phyloP scores from a whole-genome alignment of 2,113 vertebrate species.

The Benitochromis conjunctus region DNA sequence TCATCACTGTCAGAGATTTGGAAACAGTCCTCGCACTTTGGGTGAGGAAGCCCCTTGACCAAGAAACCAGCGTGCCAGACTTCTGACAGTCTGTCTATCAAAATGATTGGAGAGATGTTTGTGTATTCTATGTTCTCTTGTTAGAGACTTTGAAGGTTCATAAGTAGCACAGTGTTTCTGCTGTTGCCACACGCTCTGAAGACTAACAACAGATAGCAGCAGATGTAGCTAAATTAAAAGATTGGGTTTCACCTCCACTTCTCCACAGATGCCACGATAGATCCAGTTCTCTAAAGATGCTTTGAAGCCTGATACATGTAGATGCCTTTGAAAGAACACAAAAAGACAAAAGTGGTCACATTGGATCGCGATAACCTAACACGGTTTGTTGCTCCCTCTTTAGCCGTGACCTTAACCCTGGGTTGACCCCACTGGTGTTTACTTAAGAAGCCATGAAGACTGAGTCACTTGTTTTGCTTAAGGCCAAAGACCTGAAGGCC shows the following conservation, averaged over 20 bases:
- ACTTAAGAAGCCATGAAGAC: constrained; percentile 22
- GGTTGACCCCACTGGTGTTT: constrained; percentile 21
- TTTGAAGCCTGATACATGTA: constrained; percentile 69
- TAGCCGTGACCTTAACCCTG: constrained; percentile 4
- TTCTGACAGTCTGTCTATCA: not conserved
- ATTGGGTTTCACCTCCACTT: constrained; percentile 24
- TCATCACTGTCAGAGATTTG: constrained; percentile 50
- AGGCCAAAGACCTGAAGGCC: not conserved
- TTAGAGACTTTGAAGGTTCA: not conserved
- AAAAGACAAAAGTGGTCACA: constrained; percentile 30
- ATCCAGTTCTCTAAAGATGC: not conserved
- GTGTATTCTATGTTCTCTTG: constrained; percentile 1
- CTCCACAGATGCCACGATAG: not conserved
- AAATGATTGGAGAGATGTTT: not conserved
- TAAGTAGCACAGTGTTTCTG: not conserved
- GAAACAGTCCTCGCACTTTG: not conserved
- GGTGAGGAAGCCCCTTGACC: not conserved
- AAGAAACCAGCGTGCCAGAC: not conserved
- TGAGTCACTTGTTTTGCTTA: constrained; percentile 20
- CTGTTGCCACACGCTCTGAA: not conserved
- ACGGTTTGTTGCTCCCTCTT: constrained; percentile 11
- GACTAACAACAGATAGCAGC: not conserved
- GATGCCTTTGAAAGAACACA: constrained; percentile 39
- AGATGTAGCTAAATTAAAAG: constrained; percentile 41
- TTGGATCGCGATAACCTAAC: constrained; percentile 17